Evolutionary conservation across 2,797 vertebrate genomes (phyloP), one percentile per base, ranked within the genome.

Genomic region (Epinephelus coioides): DNA sequence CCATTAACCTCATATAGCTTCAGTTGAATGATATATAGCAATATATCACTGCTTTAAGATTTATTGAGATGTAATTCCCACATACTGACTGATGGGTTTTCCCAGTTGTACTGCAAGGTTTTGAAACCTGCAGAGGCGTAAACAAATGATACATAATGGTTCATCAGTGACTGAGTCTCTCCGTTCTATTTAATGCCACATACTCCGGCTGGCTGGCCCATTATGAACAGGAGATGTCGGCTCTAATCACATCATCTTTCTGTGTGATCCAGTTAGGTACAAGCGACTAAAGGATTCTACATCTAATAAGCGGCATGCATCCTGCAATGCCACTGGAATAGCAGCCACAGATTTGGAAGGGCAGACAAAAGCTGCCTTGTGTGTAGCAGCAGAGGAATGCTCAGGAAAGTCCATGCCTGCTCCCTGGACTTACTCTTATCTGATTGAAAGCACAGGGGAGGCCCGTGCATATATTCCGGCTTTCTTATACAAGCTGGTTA

Each of bases 351-450:
- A 89, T 84, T 83, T 53, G 57, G 61, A 73, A 73, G 47, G 47
- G 60, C 27, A 73, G 56, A 93, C 90, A 93, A 94, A 93, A 90
- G 82, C 76, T 0, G 84, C 78, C 85, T 91, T 93, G 90, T 92
- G 88, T 79, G 65, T 13, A 55, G 87, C 73, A 30, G 75, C 77
- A 56, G 19, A 86, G 86, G 92, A 95, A 94, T 93, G 89, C 81
- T 90, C 71, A 69, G 76, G 38, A 83, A 89, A 86, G 85, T 77
- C 83, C 50, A 73, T 77, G 81, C 83, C 76, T 85, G 85, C 86
- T 92, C 83, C 86, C 84, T 53, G 79, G 82, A 87, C 82, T 87
- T 79, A 77, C 83, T 86, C 86, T 92, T 91, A 94, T 95, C 94
- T 91, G 93, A 94, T 91, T 85, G 80, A 85, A 87, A 80, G 79